Conservation (phyloP, 2,113 vertebrate species). For the Ammospiza nelsoni region DNA sequence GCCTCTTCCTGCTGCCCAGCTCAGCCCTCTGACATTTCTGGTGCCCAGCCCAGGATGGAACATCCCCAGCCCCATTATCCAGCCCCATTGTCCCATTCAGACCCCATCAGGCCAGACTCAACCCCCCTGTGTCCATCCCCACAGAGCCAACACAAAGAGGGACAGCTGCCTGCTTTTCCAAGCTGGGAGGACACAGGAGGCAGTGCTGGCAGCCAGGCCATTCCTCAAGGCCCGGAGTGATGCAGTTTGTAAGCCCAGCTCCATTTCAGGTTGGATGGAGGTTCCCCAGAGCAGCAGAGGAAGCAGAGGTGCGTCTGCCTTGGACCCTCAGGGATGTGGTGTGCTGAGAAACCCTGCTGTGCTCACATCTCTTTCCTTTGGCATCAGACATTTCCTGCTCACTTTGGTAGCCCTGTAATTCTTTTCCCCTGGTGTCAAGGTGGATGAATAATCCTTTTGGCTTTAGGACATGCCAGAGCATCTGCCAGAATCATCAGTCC, state of each 20-base stretch:
- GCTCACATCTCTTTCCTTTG: neutral
- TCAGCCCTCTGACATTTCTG: fast-evolving
- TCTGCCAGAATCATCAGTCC: neutral
- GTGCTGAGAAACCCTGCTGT: neutral
- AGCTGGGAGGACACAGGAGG: neutral
- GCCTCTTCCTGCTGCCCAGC: neutral
- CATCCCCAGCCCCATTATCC: too few relatives aligned
- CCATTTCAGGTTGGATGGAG: neutral
- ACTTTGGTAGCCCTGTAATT: neutral
- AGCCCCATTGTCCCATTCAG: neutral
- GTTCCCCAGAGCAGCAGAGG: fast-evolving
- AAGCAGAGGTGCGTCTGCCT: neutral
- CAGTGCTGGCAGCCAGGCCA: neutral
- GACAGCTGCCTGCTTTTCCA: neutral
- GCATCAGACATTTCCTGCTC: neutral
- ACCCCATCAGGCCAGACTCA: fast-evolving
- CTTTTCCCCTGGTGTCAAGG: neutral
- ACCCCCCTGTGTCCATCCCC: neutral
- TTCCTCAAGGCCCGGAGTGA: neutral
- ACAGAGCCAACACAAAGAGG: neutral
- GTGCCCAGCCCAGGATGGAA: neutral
- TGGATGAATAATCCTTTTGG: conserved; percentile 23
- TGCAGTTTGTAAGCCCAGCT: neutral
- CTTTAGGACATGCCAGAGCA: neutral
- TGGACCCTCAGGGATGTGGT: neutral